phyloP scores from a whole-genome alignment of 2,113 vertebrate species.

The Gracilinanus agilis region DNA sequence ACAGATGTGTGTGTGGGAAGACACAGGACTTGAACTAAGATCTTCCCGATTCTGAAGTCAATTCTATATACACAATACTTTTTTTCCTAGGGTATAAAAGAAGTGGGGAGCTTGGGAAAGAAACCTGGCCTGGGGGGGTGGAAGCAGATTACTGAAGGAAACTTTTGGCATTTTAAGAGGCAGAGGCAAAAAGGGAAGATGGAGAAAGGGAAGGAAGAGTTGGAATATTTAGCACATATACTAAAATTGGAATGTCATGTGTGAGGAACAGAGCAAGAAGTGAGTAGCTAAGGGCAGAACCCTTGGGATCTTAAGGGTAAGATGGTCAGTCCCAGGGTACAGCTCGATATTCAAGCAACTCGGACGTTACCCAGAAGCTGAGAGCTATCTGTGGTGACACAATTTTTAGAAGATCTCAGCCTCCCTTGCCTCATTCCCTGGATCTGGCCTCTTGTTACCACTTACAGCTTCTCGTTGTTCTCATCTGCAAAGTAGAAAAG shows the following conservation, averaged over 20 bases:
- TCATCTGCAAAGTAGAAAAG: constrained; percentile 96
- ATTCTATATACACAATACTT: neutral
- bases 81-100: neutral
- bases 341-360: neutral
- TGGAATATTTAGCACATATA: too few species aligned
- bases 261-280: neutral
- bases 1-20: neutral
- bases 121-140: neutral
- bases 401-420: neutral
- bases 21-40: neutral
- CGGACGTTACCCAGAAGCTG: neutral
- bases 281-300: neutral
- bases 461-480: constrained; percentile 97
- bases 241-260: too few species aligned
- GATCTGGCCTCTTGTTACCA: neutral
- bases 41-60: neutral
- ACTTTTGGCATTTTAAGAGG: neutral
- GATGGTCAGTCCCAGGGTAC: neutral
- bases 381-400: neutral
- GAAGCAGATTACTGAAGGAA: neutral
- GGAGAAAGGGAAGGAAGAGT: neutral
- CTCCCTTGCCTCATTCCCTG: neutral
- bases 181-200: neutral
- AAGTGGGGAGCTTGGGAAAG: neutral
- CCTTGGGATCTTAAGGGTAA: neutral